A percentile compares a stretch with the other conserved stretches of the same genome.
Conservation (phyloP, 2,113 vertebrate species). For the Lasiurus cinereus region DNA sequence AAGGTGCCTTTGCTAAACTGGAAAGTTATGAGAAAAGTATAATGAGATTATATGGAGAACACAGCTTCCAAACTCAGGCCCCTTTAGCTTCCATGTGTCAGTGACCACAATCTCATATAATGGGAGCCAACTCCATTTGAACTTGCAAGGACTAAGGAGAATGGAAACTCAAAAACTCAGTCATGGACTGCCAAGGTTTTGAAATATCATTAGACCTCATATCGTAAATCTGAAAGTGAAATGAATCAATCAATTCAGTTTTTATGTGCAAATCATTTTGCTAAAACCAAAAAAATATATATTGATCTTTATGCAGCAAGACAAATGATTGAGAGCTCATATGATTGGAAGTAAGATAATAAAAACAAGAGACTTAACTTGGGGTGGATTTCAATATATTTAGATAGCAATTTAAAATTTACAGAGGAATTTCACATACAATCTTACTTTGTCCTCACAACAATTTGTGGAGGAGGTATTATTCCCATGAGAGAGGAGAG, state of each 20-base stretch:
- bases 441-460: conserved; percentile 57
- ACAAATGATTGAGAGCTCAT: conserved; percentile 77
- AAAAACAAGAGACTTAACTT: conserved; percentile 50
- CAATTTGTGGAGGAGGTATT: conserved; percentile 40
- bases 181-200: conserved; percentile 78
- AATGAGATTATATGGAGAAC: conserved; percentile 66
- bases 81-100: conserved; percentile 50
- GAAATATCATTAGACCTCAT: conserved; percentile 77
- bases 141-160: conserved; percentile 72
- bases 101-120: conserved; percentile 58
- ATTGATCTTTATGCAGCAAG: conserved; percentile 72
- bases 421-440: conserved; percentile 51
- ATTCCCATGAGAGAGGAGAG: not conserved
- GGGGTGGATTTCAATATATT: not conserved
- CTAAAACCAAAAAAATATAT: conserved; percentile 79
- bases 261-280: conserved; percentile 79
- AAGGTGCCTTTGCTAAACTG: conserved; percentile 78
- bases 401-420: conserved; percentile 65
- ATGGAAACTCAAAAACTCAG: conserved; percentile 72
- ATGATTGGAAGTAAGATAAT: conserved; percentile 65
- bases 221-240: conserved; percentile 81
- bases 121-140: conserved; percentile 63
- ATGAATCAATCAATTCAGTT: conserved; percentile 80
- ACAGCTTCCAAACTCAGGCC: not conserved
- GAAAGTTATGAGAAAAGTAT: conserved; percentile 74